Evolutionary conservation across 2,888 invertebrate genomes (phyloP).

Genomic region (Caenorhabditis virilis): DNA sequence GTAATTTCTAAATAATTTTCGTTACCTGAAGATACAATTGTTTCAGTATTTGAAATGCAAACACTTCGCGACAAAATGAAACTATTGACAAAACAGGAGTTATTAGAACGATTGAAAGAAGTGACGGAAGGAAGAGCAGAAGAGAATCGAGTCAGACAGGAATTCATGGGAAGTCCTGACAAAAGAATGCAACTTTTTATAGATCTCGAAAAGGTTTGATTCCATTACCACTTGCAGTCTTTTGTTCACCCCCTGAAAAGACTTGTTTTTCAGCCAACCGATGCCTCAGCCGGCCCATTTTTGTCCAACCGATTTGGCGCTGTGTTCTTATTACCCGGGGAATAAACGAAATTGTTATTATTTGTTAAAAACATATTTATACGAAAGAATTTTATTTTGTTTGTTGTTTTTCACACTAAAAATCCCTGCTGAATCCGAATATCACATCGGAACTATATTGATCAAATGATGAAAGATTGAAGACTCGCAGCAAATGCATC

Average conservation of each 20-base stretch:
- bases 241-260: too few relatives aligned
- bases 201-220: conserved; percentile 15
- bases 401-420: conserved; percentile 1
- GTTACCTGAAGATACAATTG: not conserved
- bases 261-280: conserved; percentile 19
- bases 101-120: not conserved
- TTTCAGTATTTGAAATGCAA: conserved; percentile 20
- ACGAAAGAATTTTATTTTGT: conserved; percentile 4
- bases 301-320: conserved; percentile 33
- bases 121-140: conserved; percentile 12
- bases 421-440: conserved; percentile 33
- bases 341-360: conserved; percentile 2
- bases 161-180: conserved; percentile 12
- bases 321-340: conserved; percentile 20
- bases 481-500: conserved; percentile 43
- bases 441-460: conserved; percentile 31
- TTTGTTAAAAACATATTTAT: too few relatives aligned
- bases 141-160: conserved; percentile 7
- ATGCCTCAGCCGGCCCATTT: conserved; percentile 20
- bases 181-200: conserved; percentile 18
- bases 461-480: conserved; percentile 41
- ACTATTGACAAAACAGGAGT: not conserved
- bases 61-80: conserved; percentile 10
- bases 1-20: conserved; percentile 4
- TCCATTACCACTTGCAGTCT: too few relatives aligned